These are phyloP conservation scores for Silurus aristotelis DNA, from an alignment of 2,797 vertebrate genomes.

Conservation along the genomic window DNA sequence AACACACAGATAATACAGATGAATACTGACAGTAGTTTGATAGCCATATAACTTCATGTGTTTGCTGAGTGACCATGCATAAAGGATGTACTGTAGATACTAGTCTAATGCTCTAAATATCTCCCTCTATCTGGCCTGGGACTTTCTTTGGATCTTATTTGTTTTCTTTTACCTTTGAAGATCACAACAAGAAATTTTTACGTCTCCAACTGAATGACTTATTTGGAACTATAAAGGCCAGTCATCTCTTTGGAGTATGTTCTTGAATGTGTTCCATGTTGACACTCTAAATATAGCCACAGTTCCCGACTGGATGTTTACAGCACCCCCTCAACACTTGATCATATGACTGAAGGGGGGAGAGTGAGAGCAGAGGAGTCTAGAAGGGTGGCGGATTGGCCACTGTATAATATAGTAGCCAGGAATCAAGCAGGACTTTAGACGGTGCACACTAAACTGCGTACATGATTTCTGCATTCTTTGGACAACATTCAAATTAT, in stretches of 20 bases:
- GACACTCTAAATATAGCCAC: slow-evolving; percentile 59
- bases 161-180: not conserved
- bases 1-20: slow-evolving; percentile 7
- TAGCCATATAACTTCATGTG: not conserved
- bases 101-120: slow-evolving; percentile 12
- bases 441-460: slow-evolving; percentile 12
- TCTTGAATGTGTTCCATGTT: slow-evolving; percentile 61
- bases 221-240: slow-evolving; percentile 44
- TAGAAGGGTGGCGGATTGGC: slow-evolving; percentile 8
- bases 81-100: not conserved
- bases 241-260: slow-evolving; percentile 50
- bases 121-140: not conserved
- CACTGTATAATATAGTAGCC: slow-evolving; percentile 27
- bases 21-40: not conserved
- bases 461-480: slow-evolving; percentile 18
- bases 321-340: slow-evolving; percentile 53
- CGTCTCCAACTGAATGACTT: slow-evolving; percentile 17
- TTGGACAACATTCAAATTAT: slow-evolving; percentile 1
- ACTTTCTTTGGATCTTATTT: not conserved
- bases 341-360: slow-evolving; percentile 52
- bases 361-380: not conserved
- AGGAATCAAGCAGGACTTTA: slow-evolving; percentile 15
- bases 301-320: slow-evolving; percentile 54
- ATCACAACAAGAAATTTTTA: slow-evolving; percentile 23
- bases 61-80: slow-evolving; percentile 7